Conservation (phyloP, 2,113 vertebrate genomes). For the Myotis lucifugus region DNA sequence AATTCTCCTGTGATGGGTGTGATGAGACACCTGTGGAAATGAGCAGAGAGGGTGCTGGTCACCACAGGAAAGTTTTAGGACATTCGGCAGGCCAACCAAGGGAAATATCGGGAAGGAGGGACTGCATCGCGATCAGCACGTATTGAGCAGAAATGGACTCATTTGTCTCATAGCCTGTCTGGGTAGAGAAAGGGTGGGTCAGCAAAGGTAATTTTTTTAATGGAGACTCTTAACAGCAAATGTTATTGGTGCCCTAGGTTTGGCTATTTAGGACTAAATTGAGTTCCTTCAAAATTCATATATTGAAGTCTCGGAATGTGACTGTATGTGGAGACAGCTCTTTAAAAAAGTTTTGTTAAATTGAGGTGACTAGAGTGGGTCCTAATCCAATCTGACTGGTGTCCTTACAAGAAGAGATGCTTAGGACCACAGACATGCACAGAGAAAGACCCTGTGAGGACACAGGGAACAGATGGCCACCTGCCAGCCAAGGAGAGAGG, state of each 20-base stretch:
- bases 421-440: not conserved
- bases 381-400: rapidly evolving
- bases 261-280: not conserved
- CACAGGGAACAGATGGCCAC: rapidly evolving
- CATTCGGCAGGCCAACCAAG: not conserved
- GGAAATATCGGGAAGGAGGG: not conserved
- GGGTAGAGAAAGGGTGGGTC: not conserved
- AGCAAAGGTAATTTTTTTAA: not conserved
- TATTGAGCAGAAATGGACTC: not conserved
- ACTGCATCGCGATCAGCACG: rapidly evolving
- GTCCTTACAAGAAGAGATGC: not conserved
- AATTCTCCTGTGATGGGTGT: not conserved
- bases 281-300: not conserved
- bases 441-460: not conserved
- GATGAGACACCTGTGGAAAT: not conserved
- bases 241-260: rapidly evolving
- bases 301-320: not conserved
- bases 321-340: rapidly evolving
- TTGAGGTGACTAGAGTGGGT: no score
- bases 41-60: not conserved
- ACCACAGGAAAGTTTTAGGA: not conserved
- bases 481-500: not conserved
- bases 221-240: not conserved
- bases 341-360: not conserved
- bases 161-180: rapidly evolving